These are phyloP conservation scores for Luscinia megarhynchos DNA, from an alignment of 2,797 vertebrate genomes.

Conservation along the genomic window DNA sequence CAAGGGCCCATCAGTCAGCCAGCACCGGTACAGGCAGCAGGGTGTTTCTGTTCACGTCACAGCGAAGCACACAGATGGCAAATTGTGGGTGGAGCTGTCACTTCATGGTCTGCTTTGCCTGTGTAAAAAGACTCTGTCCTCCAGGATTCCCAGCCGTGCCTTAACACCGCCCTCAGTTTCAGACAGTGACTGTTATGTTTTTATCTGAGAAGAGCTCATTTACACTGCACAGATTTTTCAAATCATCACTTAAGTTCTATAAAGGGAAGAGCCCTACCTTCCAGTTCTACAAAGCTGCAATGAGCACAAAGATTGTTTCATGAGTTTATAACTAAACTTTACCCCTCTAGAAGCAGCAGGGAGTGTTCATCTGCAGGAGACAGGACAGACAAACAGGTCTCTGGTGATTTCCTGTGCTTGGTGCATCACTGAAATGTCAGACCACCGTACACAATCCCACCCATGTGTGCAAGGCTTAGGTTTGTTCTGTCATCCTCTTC, in stretches of 20 bases:
- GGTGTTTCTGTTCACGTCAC: background rate
- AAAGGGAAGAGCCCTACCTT: background rate
- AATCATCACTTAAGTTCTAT: background rate
- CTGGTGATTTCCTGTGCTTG: background rate
- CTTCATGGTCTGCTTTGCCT: background rate
- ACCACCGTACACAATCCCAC: background rate
- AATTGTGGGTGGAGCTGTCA: background rate
- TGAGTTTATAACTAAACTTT: background rate
- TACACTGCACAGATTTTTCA: background rate
- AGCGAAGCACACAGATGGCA: background rate
- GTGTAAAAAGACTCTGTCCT: background rate
- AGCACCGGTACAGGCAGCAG: background rate
- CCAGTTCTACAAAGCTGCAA: background rate
- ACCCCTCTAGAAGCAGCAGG: background rate
- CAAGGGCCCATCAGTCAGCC: background rate
- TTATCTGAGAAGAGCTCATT: background rate
- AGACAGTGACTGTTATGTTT: background rate
- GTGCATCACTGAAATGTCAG: background rate
- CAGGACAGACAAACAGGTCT: rapidly evolving
- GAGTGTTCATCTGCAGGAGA: background rate
- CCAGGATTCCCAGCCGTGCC: background rate
- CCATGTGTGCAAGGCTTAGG: background rate
- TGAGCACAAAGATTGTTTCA: background rate
- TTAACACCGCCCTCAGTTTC: background rate
- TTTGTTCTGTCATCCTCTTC: background rate